phyloP scores from a whole-genome alignment of 2,797 vertebrate genomes.

The Masticophis lateralis region DNA sequence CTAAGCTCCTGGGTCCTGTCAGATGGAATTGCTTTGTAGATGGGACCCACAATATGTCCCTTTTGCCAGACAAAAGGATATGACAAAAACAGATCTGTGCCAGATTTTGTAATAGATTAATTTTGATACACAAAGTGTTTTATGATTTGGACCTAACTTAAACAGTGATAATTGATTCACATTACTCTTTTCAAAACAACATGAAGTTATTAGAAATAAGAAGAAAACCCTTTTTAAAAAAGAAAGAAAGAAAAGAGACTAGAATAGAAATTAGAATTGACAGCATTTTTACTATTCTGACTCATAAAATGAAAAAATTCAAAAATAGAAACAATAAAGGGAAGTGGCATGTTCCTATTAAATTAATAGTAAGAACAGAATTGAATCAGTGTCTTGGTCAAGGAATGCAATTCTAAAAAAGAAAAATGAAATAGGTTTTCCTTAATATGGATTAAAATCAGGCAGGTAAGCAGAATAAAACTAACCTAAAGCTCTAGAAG shows the following conservation, averaged over 20 bases:
- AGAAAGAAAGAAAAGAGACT: not conserved
- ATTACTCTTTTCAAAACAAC: not conserved
- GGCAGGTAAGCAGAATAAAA: not conserved
- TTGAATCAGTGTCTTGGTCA: slow-evolving; percentile 29
- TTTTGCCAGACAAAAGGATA: not conserved
- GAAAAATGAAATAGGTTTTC: not conserved
- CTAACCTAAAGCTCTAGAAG: too few species aligned
- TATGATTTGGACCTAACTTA: not conserved
- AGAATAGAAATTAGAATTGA: too few species aligned
- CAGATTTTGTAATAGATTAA: not conserved
- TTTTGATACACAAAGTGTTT: not conserved
- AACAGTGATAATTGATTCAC: not conserved
- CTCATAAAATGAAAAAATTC: not conserved
- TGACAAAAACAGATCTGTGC: not conserved
- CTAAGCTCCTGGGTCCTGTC: not conserved
- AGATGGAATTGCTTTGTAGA: not conserved
- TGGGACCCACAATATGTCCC: not conserved
- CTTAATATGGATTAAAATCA: not conserved
- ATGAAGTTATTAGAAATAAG: not conserved
- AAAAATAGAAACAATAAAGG: not conserved
- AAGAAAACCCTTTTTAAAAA: not conserved
- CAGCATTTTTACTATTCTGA: not conserved
- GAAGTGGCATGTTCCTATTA: slow-evolving; percentile 39
- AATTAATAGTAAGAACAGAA: slow-evolving; percentile 54
- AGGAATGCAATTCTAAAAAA: not conserved